Evolutionary conservation across 1,140 invertebrate genomes (phyloP), one percentile per base, ranked within the genome.

Genomic region (Drosophila gunungcola): DNA sequence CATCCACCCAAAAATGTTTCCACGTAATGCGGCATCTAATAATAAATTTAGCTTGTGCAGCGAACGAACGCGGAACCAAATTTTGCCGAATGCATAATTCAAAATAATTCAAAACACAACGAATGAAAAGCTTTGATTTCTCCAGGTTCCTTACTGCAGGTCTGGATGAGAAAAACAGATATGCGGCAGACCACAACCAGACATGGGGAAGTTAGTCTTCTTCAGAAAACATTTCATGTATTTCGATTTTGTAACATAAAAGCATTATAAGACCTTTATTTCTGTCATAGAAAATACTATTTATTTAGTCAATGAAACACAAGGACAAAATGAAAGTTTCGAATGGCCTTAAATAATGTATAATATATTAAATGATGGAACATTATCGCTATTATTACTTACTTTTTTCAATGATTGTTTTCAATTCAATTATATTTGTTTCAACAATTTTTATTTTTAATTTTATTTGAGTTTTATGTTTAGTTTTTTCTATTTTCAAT

Each of bases 31-130:
- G 79, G 76, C 76, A 73, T 63, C 83, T 88, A 89, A 88, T 89
- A 89, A 88, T 89, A 88, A 88, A 88, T 88, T 88, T 88, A 77
- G 80, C 80, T 79, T 76, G 83, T 56, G 74, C 74, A 54, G 49
- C 61, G 34, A 53, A 45, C 69, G 57, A 77, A 74, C 74, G 78
- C 64, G 57, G 43, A 64, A 72, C 75, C 52, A 80, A 83, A 79
- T 79, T 83, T 86, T 67, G 43, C 73, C 58, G 48, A 84, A 89
- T 88, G 79, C 83, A 88, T 88, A 88, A 88, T 88, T 88, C 83
- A 88, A 89, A 89, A 79, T 86, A 86, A 86, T 86, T 86, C 75
- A 75, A 88, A 86, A 88, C 65, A 73, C 67, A 65, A 41, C 46
- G 29, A 38, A 57, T 46, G 62, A 4, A 16, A 10, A 16, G 2